Percentiles rank a stretch among this genome's conserved stretches.
These are phyloP conservation scores for Arizona elegans DNA, from an alignment of 2,113 vertebrate species.

Conservation along the genomic window DNA sequence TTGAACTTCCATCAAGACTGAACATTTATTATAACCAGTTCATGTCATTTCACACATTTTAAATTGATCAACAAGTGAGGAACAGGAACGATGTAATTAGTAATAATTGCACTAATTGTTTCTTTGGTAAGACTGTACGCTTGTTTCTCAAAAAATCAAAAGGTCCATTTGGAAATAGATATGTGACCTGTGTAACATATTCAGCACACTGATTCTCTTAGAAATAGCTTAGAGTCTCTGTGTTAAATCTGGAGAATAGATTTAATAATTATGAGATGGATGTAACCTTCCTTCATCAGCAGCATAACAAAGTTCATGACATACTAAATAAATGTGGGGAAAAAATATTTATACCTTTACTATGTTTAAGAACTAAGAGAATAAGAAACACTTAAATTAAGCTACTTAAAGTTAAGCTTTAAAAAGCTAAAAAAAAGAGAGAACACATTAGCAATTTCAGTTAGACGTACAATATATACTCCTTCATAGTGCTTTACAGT, in stretches of 20 bases:
- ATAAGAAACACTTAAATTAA: background rate
- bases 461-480: background rate
- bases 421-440: background rate
- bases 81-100: background rate
- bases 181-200: background rate
- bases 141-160: background rate
- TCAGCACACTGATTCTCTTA: background rate
- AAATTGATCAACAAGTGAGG: background rate
- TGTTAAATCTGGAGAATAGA: background rate
- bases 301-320: background rate
- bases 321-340: slow-evolving; percentile 14
- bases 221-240: background rate
- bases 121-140: background rate
- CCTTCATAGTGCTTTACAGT: background rate
- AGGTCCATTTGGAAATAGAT: background rate
- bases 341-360: background rate
- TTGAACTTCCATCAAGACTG: background rate
- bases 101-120: background rate
- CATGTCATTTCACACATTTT: background rate
- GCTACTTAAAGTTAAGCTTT: background rate
- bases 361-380: background rate
- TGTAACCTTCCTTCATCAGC: background rate
- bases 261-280: background rate
- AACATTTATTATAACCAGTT: background rate
- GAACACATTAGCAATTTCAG: background rate